Evolutionary conservation across 2,797 vertebrate species (phyloP), one percentile per base, ranked within the genome.

Genomic region (Apodemus agrarius): DNA sequence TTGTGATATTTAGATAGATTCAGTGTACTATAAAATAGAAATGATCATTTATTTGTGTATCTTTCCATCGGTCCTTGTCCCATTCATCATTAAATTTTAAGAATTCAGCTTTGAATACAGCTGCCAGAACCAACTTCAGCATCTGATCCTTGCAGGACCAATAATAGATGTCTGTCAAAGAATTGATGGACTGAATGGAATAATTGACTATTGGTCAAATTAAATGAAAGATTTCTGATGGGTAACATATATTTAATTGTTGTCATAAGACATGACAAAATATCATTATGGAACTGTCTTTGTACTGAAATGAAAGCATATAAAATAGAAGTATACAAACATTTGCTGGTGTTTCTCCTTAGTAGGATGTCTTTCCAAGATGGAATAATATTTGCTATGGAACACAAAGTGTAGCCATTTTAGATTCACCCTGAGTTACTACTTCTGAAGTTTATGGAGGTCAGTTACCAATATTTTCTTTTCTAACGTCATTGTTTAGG

Each of bases 391-490:
- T 95, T 90, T 95, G 29, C 52, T 61, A 13, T 87, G 24, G 34
- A 80, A 83, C n/a, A 43, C 34, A 94, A 90, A 40, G 88, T 52
- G 49, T 59, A 78, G 67, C 43, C 89, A 91, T 83, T 93, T 81
- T 96, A 96, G 96, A 96, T 69, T 91, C 24, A 81, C 24, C 96
- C 75, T 78, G 43, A 93, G 40, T 43, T 84, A 69, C 1, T 63
- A 4, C 14, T 17, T 72, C 14, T 74, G 83, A n/a, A 79, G 57
- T 85, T 74, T 40, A 12, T 81, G 19, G 86, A 40, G 46, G 29
- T 94, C 78, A 97, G 78, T 93, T 90, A 92, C n/a, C 46, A 65
- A 29, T 81, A 84, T 90, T 78, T 86, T 76, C 54, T 84, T 83
- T 91, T 29, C 52, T 92, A 89, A 88, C 21, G 88, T 84, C 14